Conservation (phyloP, 2,797 vertebrate genomes). For the Lepus townsendii region DNA sequence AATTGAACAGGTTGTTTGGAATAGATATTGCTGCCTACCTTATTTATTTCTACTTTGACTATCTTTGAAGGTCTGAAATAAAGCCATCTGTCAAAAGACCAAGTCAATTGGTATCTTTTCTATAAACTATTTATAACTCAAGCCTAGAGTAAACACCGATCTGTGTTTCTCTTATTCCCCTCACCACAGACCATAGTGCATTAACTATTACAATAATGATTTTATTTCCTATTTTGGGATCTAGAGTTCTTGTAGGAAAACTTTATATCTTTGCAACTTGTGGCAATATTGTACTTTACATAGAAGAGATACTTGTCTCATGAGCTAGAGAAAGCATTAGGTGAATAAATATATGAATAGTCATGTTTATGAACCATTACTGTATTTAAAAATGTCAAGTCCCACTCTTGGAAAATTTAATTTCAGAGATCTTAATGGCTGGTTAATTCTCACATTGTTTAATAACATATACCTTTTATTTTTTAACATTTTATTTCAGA, state of each 20-base stretch:
- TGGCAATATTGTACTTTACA: background rate
- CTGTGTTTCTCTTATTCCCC: background rate
- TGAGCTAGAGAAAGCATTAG: background rate
- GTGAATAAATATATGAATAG: background rate
- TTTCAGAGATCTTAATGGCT: background rate
- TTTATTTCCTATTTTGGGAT: background rate
- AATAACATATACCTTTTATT: background rate
- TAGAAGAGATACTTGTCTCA: background rate
- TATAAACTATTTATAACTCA: background rate
- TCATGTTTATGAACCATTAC: background rate
- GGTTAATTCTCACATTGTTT: background rate
- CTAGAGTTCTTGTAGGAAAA: background rate
- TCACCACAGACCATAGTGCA: background rate
- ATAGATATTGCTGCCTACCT: background rate
- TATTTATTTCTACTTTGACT: background rate
- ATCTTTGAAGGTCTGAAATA: conserved; percentile 4
- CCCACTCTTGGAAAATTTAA: background rate
- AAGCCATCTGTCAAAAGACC: background rate
- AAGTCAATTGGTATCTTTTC: background rate
- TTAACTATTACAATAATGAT: background rate
- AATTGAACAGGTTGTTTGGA: background rate
- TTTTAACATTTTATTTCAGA: too few species aligned
- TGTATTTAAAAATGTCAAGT: background rate
- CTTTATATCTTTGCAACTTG: background rate
- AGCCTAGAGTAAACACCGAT: background rate